Base-by-base conservation (phyloP, 2,113 vertebrate species). In the Girardinichthys multiradiatus region DNA sequence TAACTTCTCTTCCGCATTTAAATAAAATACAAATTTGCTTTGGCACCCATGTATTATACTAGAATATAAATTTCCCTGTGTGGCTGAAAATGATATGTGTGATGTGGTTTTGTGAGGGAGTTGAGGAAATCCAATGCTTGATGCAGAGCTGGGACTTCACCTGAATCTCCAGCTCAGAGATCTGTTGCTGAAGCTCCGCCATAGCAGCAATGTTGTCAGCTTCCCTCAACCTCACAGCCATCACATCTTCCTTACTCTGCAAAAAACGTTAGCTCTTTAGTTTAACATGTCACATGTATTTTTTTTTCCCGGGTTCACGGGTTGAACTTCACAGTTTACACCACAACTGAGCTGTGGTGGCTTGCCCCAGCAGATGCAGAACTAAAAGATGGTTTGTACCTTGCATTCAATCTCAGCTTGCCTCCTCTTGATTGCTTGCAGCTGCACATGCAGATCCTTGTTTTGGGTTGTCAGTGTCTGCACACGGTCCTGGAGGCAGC, bases 91-190 rank as follows among this genome's bases (percentile, higher is more conserved):
- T 29, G 35, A 33, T 29, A 8, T n/a, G 30, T 39, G 26, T 28
- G 51, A 64, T 67, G 54, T 39, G 70, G 63, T 24, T 85, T 83
- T 69, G 64, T 17, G 62, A 58, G 21, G 31, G 35, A 59, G 74
- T 73, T 66, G 37, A 75, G 35, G 48, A 70, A 72, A 57, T 27
- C 15, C 3, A 54, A 33, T 8, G 19, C 17, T 33, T 14, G 26
- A 2, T 64, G 45, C 60, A 33, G 66, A 57, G 37, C 45, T 1
- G 24, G 68, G 60, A 79, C 51, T 74, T 75, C 95, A 99, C 98
- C 97, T 99, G 97, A 85, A 99, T 98, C 92, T 98, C 97, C 27
- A 99, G 93, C 83, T 99, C 98, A 33, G 98, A 98, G 82, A 99
- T 97, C 26, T 98, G 97, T 74, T 99, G 98, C 67, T 96, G 97